Conservation (phyloP, 2,888 invertebrate genomes). For the Ochropacha duplaris region DNA sequence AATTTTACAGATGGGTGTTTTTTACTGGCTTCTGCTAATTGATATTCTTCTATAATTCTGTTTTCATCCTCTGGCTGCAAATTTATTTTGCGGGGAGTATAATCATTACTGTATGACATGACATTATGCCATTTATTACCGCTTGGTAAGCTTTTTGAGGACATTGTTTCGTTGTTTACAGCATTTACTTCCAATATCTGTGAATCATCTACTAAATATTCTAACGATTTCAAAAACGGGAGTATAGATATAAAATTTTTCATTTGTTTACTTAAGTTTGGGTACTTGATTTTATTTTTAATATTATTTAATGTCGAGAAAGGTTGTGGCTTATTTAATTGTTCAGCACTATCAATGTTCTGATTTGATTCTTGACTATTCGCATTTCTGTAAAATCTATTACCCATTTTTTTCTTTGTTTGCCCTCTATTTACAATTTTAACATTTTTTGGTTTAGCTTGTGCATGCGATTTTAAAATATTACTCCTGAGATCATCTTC, state of each 20-base stretch:
- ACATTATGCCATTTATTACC: conserved; percentile 72
- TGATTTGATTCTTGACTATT: conserved; percentile 30
- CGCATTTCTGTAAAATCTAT: conserved; percentile 50
- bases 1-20: conserved; percentile 49
- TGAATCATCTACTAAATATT: conserved; percentile 47
- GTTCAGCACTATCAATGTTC: conserved; percentile 23
- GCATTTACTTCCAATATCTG: conserved; percentile 25
- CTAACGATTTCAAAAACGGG: conserved; percentile 64
- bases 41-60: conserved; percentile 31
- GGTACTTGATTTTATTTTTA: conserved; percentile 22
- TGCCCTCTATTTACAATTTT: conserved; percentile 59
- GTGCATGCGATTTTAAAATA: conserved; percentile 55
- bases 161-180: conserved; percentile 37
- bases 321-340: conserved; percentile 26
- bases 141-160: conserved; percentile 51
- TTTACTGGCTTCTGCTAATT: conserved; percentile 39
- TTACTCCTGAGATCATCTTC: conserved; percentile 53
- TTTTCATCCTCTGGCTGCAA: conserved; percentile 34
- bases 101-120: conserved; percentile 63
- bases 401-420: conserved; percentile 29
- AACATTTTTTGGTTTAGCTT: conserved; percentile 49
- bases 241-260: conserved; percentile 50
- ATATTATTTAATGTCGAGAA: conserved; percentile 20
- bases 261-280: conserved; percentile 30
- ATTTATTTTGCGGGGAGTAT: conserved; percentile 56